Evolutionary conservation across 2,888 invertebrate species (phyloP).

Genomic region (Melanargia galathea): DNA sequence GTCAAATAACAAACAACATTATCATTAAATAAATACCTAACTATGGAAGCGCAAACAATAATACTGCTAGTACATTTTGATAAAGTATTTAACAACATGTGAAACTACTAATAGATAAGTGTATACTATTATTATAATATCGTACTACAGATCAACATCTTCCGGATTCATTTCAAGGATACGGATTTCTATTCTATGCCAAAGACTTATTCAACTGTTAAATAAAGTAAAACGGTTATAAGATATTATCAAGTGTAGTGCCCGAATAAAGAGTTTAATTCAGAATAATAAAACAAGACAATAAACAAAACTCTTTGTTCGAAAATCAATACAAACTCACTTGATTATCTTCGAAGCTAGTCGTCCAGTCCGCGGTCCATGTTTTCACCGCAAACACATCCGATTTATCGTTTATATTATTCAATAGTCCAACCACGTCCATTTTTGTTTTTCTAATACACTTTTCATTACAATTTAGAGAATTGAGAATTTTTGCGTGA

Average conservation of each 20-base stretch:
- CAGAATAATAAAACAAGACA: conserved; percentile 18
- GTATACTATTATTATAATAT: neutral
- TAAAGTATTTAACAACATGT: neutral
- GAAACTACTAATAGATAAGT: neutral
- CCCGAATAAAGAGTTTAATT: conserved; percentile 19
- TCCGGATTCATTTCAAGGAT: conserved; percentile 45
- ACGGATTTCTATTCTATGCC: conserved; percentile 41
- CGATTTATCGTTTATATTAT: conserved; percentile 72
- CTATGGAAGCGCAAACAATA: no score
- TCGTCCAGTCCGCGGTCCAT: conserved; percentile 76
- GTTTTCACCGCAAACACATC: conserved; percentile 77
- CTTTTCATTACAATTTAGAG: conserved; percentile 18
- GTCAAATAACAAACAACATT: no score
- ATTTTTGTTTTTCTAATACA: conserved; percentile 51
- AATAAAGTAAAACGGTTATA: neutral
- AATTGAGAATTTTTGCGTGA: conserved; percentile 16
- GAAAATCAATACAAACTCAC: conserved; percentile 57
- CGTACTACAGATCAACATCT: conserved; percentile 9
- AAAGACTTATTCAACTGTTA: conserved; percentile 30
- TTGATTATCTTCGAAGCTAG: conserved; percentile 77
- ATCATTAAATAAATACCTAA: no score
- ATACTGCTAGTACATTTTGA: neutral
- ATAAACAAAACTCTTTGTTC: conserved; percentile 27
- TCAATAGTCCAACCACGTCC: conserved; percentile 75
- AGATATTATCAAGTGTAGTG: neutral